Percentiles rank a stretch among this genome's conserved stretches.
phyloP scores from a whole-genome alignment of 2,888 invertebrate genomes.

The Reticulitermes lucifugus region DNA sequence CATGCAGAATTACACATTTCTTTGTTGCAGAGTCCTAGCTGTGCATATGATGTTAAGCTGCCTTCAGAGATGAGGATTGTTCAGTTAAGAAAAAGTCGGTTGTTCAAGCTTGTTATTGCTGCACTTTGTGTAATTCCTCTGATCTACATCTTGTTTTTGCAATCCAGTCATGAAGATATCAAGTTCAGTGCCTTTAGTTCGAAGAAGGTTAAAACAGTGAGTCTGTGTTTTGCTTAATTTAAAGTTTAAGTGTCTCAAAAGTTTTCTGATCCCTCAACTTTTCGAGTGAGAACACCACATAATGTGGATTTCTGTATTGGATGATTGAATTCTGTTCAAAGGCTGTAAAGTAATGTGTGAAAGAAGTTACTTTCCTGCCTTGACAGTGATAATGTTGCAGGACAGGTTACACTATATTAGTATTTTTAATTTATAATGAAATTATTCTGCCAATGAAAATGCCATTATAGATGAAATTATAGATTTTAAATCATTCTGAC shows the following conservation, averaged over 20 bases:
- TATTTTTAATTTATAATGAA: too few species aligned
- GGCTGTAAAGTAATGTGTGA: too few species aligned
- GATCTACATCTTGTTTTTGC: constrained; percentile 73
- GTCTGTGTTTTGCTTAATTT: neutral
- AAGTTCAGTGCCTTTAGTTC: constrained; percentile 39
- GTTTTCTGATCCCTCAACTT: too few species aligned
- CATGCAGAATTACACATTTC: neutral
- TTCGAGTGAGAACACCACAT: too few species aligned
- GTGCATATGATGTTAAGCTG: constrained; percentile 19
- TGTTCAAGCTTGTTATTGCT: constrained; percentile 61
- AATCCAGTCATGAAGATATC: constrained; percentile 62
- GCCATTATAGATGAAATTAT: too few species aligned
- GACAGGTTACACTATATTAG: too few species aligned
- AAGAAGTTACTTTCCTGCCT: too few species aligned
- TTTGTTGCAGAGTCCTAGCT: neutral
- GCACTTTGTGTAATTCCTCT: constrained; percentile 69
- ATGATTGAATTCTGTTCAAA: too few species aligned
- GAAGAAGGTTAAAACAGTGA: constrained; percentile 14
- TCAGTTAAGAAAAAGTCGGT: constrained; percentile 59
- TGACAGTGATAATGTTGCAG: too few species aligned
- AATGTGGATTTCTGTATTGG: too few species aligned
- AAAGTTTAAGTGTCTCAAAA: neutral
- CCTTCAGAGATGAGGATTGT: constrained; percentile 60
- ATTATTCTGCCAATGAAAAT: too few species aligned
- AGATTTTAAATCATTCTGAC: too few species aligned